Evolutionary conservation across 2,797 vertebrate genomes (phyloP), one percentile per base, ranked within the genome.

Genomic region (Urosaurus nigricauda): DNA sequence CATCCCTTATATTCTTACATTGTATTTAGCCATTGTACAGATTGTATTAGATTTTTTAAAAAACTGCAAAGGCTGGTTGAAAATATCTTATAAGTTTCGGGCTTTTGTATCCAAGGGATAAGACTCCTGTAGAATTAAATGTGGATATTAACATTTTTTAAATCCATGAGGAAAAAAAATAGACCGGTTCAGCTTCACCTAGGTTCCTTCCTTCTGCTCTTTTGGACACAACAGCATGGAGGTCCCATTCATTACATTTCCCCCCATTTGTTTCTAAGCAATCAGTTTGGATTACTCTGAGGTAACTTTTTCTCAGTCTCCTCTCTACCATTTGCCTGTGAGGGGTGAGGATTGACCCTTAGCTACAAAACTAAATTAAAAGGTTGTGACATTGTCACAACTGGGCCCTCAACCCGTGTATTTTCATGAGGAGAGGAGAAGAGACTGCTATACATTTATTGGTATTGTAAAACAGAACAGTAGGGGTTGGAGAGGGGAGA

Each of bases 331-430:
- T 47, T 14, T 58, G 5, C 51, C 73, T 43, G 91, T 43, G 63
- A 60, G 70, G 73, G 47, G 24, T 90, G 1, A 80, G 56, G 74
- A 74, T 47, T 90, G n/a, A 77, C 71, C 35, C 19, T 53, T 29
- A 11, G 21, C 58, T 19, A 75, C 79, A 90, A 88, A 13, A 37
- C 0, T 37, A 68, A 83, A 89, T 75, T 37, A 87, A 79, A 84
- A 37, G 63, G 70, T 78, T 89, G 47, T 63, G 70, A 70, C 60
- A 83, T 53, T 91, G 53, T 75, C 26, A 11, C 14, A 80, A 86
- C 26, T 43, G 87, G 75, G 89, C 88, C 89, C 5, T 92, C 85
- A 82, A 90, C 74, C 78, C 51, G 86, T 85, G 79, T 87, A 83
- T 93, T 93, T 94, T 73, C 77, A n/a, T 77, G 3, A 19, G 32